Conservation (phyloP, 2,113 vertebrate species). For the Prunella himalayana region DNA sequence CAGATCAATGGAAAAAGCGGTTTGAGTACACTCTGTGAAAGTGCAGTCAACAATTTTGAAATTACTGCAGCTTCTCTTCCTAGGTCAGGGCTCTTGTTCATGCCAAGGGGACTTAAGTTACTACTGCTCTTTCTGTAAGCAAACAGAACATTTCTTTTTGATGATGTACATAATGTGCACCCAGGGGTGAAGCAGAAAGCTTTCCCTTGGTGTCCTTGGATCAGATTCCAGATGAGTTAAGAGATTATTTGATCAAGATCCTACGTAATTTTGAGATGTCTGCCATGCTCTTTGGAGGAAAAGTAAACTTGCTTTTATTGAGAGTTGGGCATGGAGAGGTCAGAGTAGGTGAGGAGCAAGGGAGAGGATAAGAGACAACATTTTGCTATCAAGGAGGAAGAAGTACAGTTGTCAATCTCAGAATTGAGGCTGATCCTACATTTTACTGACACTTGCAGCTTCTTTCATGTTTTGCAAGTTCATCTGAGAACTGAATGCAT, state of each 20-base stretch:
- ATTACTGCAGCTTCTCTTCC: slow-evolving; percentile 31
- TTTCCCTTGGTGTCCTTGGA: neutral
- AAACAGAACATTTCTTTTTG: neutral
- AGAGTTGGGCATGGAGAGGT: neutral
- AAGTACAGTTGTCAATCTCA: neutral
- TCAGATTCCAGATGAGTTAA: neutral
- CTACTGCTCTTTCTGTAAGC: neutral
- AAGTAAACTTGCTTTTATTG: neutral
- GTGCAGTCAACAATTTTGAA: slow-evolving; percentile 38
- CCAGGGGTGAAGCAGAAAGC: neutral
- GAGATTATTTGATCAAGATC: neutral
- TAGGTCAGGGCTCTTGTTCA: neutral
- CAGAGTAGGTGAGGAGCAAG: neutral
- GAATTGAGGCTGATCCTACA: neutral
- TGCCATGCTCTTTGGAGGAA: neutral
- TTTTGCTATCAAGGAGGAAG: neutral
- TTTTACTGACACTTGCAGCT: neutral
- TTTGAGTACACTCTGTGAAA: slow-evolving; percentile 52
- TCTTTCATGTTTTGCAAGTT: slow-evolving; percentile 25
- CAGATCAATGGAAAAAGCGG: slow-evolving; percentile 53
- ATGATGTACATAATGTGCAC: neutral
- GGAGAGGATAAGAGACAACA: neutral
- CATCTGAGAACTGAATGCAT: neutral
- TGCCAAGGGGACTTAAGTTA: neutral
- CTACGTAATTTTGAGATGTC: neutral